Conservation (phyloP, 2,113 vertebrate species). For the Ageneiosus marmoratus region DNA sequence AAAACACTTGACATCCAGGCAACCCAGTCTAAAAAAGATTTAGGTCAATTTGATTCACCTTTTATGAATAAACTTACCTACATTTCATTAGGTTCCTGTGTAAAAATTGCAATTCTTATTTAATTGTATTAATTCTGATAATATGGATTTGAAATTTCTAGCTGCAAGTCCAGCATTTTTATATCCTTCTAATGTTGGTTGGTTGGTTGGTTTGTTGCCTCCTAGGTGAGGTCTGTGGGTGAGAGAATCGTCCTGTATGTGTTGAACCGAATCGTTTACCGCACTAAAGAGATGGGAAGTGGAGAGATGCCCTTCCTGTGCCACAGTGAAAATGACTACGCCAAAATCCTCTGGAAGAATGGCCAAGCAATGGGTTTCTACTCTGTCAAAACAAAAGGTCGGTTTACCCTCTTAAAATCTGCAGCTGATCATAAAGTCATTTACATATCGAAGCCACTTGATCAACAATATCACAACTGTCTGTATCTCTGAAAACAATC, state of each 20-base stretch:
- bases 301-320: slow-evolving; percentile 86
- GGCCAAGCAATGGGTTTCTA: slow-evolving; percentile 92
- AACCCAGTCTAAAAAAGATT: not conserved
- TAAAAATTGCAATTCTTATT: not conserved
- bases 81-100: not conserved
- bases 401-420: not conserved
- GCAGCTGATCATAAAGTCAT: not conserved
- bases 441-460: not conserved
- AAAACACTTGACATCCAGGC: not conserved
- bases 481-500: not conserved
- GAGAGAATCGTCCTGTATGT: slow-evolving; percentile 89
- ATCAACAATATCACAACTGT: no score
- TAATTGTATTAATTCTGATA: not conserved
- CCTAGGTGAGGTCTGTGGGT: slow-evolving; percentile 60
- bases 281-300: slow-evolving; percentile 80
- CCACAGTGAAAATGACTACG: slow-evolving; percentile 79
- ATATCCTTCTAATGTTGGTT: no score
- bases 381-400: slow-evolving; percentile 87
- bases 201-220: not conserved
- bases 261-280: slow-evolving; percentile 87
- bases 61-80: not conserved
- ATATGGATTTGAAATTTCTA: not conserved
- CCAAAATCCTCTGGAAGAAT: slow-evolving; percentile 87
- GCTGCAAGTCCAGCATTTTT: not conserved
- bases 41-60: not conserved